Evolutionary conservation across 1,140 invertebrate genomes (phyloP).

Genomic region (Agrilus planipennis): DNA sequence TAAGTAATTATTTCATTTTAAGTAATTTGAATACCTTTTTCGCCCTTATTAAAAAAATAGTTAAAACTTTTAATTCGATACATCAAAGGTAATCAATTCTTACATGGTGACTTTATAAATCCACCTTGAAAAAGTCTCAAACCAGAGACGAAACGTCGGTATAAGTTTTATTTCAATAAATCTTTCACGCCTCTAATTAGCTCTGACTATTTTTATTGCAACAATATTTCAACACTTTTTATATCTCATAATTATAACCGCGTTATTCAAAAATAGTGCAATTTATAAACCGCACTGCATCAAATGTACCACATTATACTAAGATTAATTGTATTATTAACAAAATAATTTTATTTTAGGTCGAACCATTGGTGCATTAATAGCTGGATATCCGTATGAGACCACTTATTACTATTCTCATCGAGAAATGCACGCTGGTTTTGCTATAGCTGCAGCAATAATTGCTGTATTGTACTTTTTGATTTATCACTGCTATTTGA

Average conservation of each 20-base stretch:
- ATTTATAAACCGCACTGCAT: background rate
- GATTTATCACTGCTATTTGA: conserved; percentile 56
- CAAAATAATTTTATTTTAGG: conserved; percentile 33
- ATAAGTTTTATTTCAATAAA: too few species aligned
- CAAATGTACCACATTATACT: background rate
- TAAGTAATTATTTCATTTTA: conserved; percentile 22
- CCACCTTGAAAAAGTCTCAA: too few species aligned
- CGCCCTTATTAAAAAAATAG: background rate
- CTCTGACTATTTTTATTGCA: too few species aligned
- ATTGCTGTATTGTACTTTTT: conserved; percentile 52
- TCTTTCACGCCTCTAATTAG: too few species aligned
- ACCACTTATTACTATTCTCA: too few species aligned
- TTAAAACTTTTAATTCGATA: background rate
- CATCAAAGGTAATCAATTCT: background rate
- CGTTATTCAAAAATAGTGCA: background rate
- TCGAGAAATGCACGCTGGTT: conserved; percentile 24
- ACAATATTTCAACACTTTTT: too few species aligned
- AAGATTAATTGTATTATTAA: background rate
- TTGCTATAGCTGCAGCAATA: conserved; percentile 49
- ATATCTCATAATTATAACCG: too few species aligned
- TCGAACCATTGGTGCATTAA: conserved; percentile 48
- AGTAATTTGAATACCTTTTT: background rate
- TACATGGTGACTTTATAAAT: too few species aligned
- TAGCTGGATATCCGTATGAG: conserved; percentile 28
- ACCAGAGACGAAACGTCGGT: too few species aligned